These are phyloP conservation scores for Allolobophora icterica DNA, from an alignment of 2,888 invertebrate genomes.

Conservation along the genomic window DNA sequence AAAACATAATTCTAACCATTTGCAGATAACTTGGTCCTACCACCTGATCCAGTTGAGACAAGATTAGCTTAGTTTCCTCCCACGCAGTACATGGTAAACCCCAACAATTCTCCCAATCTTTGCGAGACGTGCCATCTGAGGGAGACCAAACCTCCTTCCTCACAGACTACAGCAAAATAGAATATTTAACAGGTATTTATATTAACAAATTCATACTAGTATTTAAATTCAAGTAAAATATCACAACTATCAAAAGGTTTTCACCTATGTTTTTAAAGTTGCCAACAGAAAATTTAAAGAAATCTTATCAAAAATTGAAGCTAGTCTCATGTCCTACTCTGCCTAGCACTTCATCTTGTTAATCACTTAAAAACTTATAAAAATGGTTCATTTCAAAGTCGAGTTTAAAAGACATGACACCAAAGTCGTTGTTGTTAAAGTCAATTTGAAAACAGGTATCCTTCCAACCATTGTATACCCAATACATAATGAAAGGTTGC, in stretches of 20 bases:
- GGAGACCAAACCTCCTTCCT: constrained; percentile 17
- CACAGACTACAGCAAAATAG: background rate
- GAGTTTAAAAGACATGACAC: background rate
- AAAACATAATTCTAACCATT: background rate
- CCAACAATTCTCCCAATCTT: background rate
- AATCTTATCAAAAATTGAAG: background rate
- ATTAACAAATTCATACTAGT: background rate
- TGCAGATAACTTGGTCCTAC: background rate
- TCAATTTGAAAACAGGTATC: background rate
- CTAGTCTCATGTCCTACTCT: background rate
- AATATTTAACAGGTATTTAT: background rate
- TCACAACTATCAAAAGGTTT: background rate
- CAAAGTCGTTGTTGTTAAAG: background rate
- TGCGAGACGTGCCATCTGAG: background rate
- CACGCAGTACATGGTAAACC: constrained; percentile 17
- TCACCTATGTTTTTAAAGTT: background rate
- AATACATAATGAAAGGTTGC: too few relatives aligned
- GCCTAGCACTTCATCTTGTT: background rate
- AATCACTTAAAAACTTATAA: background rate
- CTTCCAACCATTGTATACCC: too few relatives aligned
- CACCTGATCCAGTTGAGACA: background rate
- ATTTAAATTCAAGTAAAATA: background rate
- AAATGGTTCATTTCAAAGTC: background rate
- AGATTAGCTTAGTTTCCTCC: constrained; percentile 8
- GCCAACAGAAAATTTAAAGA: background rate